Conservation (phyloP, 2,113 vertebrate genomes). For the Penelope pileata region DNA sequence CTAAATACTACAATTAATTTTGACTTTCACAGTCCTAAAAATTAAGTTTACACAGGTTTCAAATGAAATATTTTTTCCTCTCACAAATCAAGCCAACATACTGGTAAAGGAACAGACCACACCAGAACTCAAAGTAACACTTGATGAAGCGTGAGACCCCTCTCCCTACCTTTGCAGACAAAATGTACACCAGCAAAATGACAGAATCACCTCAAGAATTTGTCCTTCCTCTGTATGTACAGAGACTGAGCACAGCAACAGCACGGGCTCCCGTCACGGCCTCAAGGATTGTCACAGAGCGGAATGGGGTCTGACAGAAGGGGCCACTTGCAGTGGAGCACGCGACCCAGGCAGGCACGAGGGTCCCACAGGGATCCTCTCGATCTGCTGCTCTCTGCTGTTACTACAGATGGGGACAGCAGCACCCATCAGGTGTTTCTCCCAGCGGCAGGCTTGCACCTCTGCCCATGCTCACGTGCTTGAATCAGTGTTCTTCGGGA, state of each 20-base stretch:
- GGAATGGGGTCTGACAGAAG: background rate
- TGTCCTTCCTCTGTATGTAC: background rate
- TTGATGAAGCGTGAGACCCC: background rate
- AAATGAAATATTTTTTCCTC: background rate
- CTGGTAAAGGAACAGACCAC: background rate
- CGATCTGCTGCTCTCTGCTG: background rate
- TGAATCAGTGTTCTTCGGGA: background rate
- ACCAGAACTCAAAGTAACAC: background rate
- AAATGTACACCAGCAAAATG: accelerated
- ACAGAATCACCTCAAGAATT: background rate
- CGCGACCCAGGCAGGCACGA: background rate
- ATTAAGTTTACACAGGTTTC: background rate
- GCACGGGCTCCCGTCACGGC: background rate
- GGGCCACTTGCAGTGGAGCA: background rate
- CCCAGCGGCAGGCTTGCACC: background rate
- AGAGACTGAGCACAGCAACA: background rate
- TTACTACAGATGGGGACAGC: background rate
- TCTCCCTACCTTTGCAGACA: background rate
- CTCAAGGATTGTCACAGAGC: background rate
- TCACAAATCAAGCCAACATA: background rate
- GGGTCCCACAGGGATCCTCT: background rate
- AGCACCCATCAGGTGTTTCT: accelerated
- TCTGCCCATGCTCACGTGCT: background rate
- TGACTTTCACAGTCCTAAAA: background rate
- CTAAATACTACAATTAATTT: background rate